Evolutionary conservation across 2,797 vertebrate genomes (phyloP).

Genomic region (Tadarida brasiliensis): DNA sequence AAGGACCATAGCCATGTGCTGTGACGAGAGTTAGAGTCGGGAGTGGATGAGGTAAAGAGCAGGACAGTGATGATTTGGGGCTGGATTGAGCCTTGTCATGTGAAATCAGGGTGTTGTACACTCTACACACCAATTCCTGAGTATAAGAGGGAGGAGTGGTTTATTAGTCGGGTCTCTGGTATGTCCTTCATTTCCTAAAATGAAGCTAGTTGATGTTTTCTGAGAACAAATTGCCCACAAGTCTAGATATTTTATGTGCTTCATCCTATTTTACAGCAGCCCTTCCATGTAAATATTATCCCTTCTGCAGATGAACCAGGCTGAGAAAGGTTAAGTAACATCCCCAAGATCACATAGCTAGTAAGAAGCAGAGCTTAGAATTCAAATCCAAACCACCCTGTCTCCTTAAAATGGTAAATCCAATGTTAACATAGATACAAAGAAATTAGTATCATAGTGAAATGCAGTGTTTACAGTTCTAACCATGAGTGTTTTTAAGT

Average conservation of each 20-base stretch:
- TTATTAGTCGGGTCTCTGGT: background rate
- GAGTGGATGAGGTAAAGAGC: background rate
- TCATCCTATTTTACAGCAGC: background rate
- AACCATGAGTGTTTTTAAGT: background rate
- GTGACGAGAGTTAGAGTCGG: background rate
- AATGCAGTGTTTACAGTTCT: background rate
- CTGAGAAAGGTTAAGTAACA: conserved; percentile 21
- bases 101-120: background rate
- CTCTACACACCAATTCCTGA: background rate
- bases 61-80: background rate
- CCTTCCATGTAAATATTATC: background rate
- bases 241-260: conserved; percentile 6
- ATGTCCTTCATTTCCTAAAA: background rate
- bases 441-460: conserved; percentile 1
- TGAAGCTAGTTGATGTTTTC: background rate
- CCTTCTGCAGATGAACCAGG: conserved; percentile 6
- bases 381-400: background rate
- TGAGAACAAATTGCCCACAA: background rate
- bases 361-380: conserved; percentile 40
- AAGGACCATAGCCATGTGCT: background rate
- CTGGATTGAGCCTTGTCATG: background rate
- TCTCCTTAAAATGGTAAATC: background rate
- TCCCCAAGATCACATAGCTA: background rate
- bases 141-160: background rate
- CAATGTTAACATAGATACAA: background rate